Base-by-base conservation (phyloP, 2,888 invertebrate genomes). In the Hedya salicella region DNA sequence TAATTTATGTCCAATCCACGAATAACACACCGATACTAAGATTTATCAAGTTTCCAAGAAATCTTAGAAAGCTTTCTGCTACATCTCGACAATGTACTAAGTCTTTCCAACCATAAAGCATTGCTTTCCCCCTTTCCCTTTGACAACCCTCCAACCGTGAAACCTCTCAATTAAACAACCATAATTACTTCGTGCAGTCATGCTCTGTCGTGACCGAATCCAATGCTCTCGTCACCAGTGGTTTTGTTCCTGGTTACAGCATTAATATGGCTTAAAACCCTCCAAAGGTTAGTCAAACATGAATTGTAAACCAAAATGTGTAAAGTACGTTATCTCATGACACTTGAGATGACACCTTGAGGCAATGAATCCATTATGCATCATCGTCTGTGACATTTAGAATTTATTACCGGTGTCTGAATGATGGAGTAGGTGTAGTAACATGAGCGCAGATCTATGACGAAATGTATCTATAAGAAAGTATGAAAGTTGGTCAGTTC, bases 321-420 rank as follows among this genome's bases (percentile, higher is more conserved):
- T 72, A 78, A 67, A 71, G 72, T 68, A 60, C 21, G 17, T 60
- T 70, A 71, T 74, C 57, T 63, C 70, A 69, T 70, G 71, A 68
- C 71, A 59, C 63, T 62, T 56, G 54, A 78, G 76, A 76, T 78
- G 79, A 78, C 83, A 83, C 81, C 85, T 85, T 71, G 74, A 76
- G 79, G 87, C 85, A 74, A 77, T 75, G 76, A 80, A 85, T 84
- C 80, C 80, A 87, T 87, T 86, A 88, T 83, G 81, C 82, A 86
- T 87, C 85, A 87, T 89, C 83, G 85, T 81, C 78, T 81, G 82
- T 86, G 89, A 87, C 87, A 87, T 88, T 88, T 84, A 82, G 81
- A 87, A 89, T 90, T 87, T 88, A 89, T 88, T 86, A 82, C 81
- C 79, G 78, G 80, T 81, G 86, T 81, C 82, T 78, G 76, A 74